phyloP scores from a whole-genome alignment of 2,113 vertebrate genomes.

The Notiomystis cincta region DNA sequence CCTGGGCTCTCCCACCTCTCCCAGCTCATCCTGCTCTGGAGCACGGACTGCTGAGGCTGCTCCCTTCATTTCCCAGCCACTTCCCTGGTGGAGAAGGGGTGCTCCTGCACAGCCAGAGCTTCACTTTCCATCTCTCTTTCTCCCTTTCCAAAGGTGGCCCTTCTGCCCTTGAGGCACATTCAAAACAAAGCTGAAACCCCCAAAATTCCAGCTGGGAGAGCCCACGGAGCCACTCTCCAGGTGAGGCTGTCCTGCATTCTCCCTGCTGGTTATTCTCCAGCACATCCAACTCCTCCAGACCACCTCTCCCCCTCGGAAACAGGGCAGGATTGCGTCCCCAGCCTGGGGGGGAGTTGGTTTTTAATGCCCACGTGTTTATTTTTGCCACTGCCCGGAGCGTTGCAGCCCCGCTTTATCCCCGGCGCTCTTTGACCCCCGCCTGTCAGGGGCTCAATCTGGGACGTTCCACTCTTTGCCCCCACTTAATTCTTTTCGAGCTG shows the following conservation, averaged over 20 bases:
- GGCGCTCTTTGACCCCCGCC: constrained; percentile 21
- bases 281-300: neutral
- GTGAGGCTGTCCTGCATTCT: neutral
- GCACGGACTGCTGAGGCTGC: neutral
- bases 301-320: neutral
- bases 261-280: neutral
- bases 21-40: neutral
- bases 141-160: neutral
- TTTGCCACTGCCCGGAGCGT: neutral
- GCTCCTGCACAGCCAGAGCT: neutral
- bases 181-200: neutral
- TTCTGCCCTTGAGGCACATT: neutral
- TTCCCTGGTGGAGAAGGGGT: neutral
- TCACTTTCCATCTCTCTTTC: neutral
- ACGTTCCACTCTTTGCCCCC: constrained; percentile 62
- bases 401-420: constrained; percentile 22
- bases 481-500: constrained; percentile 52
- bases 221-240: fast-evolving
- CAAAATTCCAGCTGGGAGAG: neutral
- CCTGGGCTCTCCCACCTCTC: neutral
- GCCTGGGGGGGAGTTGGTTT: neutral
- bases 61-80: neutral
- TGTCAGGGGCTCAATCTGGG: constrained; percentile 63
- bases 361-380: constrained; percentile 44
- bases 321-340: neutral